Percentiles rank a stretch among this genome's conserved stretches.
Conservation (phyloP, 2,113 vertebrate genomes). For the Apteryx owenii region DNA sequence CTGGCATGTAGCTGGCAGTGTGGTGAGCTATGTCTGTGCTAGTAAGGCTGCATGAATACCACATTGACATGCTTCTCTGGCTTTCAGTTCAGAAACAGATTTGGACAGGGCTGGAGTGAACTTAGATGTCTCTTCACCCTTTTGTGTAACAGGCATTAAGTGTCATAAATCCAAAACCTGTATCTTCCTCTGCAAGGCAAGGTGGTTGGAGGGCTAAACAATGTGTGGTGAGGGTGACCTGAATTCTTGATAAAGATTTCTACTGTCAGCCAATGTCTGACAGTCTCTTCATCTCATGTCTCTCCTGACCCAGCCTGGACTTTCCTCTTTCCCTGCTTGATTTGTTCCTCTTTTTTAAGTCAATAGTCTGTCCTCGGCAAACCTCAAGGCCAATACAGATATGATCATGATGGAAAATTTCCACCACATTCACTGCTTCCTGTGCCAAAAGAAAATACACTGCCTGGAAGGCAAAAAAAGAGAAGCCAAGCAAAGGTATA, state of each 20-base stretch:
- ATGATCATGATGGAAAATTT: conserved; percentile 71
- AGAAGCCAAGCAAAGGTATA: conserved; percentile 47
- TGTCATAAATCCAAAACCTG: too few relatives aligned
- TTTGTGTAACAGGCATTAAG: background rate
- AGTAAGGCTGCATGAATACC: accelerated
- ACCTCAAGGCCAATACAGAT: conserved; percentile 21
- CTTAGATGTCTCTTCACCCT: background rate
- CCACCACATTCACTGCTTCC: conserved; percentile 53
- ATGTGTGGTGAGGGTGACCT: background rate
- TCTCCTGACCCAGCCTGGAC: background rate
- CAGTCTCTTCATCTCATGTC: background rate
- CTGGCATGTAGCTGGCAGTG: background rate
- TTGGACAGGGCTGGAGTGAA: background rate
- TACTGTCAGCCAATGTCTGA: background rate
- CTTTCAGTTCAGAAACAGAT: background rate
- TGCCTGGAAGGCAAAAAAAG: conserved; percentile 37
- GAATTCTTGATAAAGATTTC: background rate
- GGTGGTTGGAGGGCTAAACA: background rate
- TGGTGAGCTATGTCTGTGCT: background rate
- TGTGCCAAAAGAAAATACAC: conserved; percentile 28
- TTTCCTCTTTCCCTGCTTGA: background rate
- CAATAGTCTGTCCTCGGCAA: conserved; percentile 29
- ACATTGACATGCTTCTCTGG: accelerated
- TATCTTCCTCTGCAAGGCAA: background rate
- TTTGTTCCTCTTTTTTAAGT: background rate